Evolutionary conservation across 2,888 invertebrate genomes (phyloP), one percentile per base, ranked within the genome.

Genomic region (Lydus trimaculatus): DNA sequence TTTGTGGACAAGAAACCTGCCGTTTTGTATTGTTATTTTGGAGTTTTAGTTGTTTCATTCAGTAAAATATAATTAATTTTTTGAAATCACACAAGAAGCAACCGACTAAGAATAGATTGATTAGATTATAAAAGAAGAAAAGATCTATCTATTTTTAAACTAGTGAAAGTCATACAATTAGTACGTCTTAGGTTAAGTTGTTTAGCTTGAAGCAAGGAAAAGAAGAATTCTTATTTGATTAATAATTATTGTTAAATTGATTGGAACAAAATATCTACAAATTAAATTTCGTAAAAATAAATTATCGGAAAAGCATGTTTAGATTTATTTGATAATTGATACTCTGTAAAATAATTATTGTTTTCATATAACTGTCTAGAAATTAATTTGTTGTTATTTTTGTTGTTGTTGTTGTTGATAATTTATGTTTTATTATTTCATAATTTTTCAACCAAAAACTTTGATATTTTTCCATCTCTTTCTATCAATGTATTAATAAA

Each of bases 151-250:
- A 48, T 48, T 48, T 48, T 43, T 43, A 43, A 43, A 43, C 39
- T 48, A 48, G 48, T 48, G 48, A 48, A 48, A 48, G 48, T 48
- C 48, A 23, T 48, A 48, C 20, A 20, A 48, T 48, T 48, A 48
- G 48, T 48, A 48, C 48, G 20, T 48, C 43, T 20, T 48, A 4
- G 17, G 39, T 43, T 17, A 43, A 48, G 20, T 48, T 48, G 20
- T 11, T 8, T 48, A 20, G 48, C 48, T 20, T 9, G n/a, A 20
- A 23, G 20, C 48, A n/a, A 17, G n/a, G 13, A 36, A 36, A 43
- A 43, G 6, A 20, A 20, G 6, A 20, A 20, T 20, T 48, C 20
- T 20, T 48, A 48, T 48, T 48, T 48, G 48, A 9, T 48, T 48
- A 43, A 48, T 48, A 48, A 48, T 48, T 48, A 20, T 48, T 48